Conservation (phyloP, 1,140 invertebrate species). For the Hetaerina americana region DNA sequence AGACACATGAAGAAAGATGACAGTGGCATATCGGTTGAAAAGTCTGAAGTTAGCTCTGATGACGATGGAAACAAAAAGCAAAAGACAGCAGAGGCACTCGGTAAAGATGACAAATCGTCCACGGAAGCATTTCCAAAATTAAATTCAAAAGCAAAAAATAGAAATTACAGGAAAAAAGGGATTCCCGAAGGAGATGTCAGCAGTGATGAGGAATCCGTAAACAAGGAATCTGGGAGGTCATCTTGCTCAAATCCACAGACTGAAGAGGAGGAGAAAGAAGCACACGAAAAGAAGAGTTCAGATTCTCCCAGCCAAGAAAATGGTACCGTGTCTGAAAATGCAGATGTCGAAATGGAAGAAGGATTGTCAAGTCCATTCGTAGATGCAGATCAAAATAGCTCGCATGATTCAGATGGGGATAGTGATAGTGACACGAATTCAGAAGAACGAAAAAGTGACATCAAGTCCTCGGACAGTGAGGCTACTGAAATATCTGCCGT, state of each 20-base stretch:
- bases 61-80: slow-evolving; percentile 1
- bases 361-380: not conserved
- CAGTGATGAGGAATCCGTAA: not conserved
- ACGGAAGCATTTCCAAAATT: slow-evolving; percentile 2
- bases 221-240: not conserved
- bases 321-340: slow-evolving; percentile 12
- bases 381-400: not conserved
- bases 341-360: slow-evolving; percentile 10
- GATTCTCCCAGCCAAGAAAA: slow-evolving; percentile 1
- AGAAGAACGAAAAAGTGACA: slow-evolving; percentile 22
- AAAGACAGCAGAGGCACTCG: slow-evolving; percentile 13
- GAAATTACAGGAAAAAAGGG: slow-evolving; percentile 5
- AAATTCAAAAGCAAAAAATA: slow-evolving; percentile 2
- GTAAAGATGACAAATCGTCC: not conserved
- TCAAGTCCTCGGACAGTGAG: slow-evolving; percentile 23
- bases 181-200: not conserved
- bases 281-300: slow-evolving; percentile 1
- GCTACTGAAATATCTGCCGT: slow-evolving; percentile 31
- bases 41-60: slow-evolving; percentile 17
- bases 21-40: slow-evolving; percentile 26
- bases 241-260: slow-evolving; percentile 3
- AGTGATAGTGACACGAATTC: slow-evolving; percentile 22
- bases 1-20: slow-evolving; percentile 26
- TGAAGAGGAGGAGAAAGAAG: not conserved
- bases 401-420: slow-evolving; percentile 19